Conservation (phyloP, 2,888 invertebrate species). For the Esperia sulphurella region DNA sequence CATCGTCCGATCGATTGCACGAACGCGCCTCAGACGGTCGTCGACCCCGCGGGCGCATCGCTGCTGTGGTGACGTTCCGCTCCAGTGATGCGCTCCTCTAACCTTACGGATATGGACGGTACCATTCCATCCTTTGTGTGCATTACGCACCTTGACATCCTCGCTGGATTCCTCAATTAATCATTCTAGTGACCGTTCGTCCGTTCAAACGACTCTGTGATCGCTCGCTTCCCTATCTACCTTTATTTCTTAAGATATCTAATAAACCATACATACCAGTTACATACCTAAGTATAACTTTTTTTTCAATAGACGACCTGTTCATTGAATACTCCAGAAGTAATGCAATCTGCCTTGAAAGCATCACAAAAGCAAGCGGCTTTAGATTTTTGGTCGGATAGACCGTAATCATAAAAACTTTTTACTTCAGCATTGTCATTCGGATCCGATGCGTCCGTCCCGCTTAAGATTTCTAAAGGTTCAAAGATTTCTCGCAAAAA, state of each 20-base stretch:
- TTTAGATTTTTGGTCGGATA: constrained; percentile 44
- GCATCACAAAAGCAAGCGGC: constrained; percentile 42
- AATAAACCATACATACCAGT: not conserved
- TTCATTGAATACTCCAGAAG: constrained; percentile 34
- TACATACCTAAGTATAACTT: constrained; percentile 8
- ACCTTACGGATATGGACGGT: constrained; percentile 50
- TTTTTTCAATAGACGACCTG: constrained; percentile 13
- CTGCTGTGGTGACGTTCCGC: constrained; percentile 64
- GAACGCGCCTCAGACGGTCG: constrained; percentile 73
- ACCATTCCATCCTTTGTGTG: constrained; percentile 42
- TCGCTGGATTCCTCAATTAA: constrained; percentile 24
- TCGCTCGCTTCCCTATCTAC: not conserved
- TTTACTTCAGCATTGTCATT: constrained; percentile 30
- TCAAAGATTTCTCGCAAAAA: constrained; percentile 21
- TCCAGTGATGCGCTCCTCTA: constrained; percentile 73
- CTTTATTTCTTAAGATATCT: not conserved
- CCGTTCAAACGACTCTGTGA: not conserved
- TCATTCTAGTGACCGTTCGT: constrained; percentile 1
- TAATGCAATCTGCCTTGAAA: constrained; percentile 44
- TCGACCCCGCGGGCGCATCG: constrained; percentile 76
- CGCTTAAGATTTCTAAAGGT: constrained; percentile 27
- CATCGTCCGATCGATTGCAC: constrained; percentile 77
- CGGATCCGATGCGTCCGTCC: constrained; percentile 19
- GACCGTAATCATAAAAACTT: constrained; percentile 35
- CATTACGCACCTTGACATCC: constrained; percentile 33